phyloP scores from a whole-genome alignment of 2,113 vertebrate species.

The Oxygymnocypris stewartii region DNA sequence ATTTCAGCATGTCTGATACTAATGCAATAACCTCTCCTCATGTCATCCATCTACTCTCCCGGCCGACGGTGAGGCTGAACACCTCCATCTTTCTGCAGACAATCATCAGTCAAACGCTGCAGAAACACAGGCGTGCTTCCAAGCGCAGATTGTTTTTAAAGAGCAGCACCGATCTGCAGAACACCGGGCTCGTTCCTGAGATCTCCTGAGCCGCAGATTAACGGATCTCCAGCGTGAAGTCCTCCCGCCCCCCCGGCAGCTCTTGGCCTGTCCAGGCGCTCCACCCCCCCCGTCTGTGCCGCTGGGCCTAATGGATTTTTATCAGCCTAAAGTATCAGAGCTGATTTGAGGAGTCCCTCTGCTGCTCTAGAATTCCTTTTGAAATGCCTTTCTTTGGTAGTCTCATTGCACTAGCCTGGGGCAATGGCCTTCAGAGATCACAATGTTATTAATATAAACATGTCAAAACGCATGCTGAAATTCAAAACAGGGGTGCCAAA shows the following conservation, averaged over 20 bases:
- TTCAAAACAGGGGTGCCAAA: constrained; percentile 80
- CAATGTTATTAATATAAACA: constrained; percentile 84
- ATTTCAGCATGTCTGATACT: constrained; percentile 67
- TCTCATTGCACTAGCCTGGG: constrained; percentile 79
- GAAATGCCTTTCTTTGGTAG: constrained; percentile 80
- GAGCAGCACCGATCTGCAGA: background rate
- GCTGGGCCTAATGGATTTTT: constrained; percentile 79
- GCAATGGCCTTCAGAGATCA: constrained; percentile 82
- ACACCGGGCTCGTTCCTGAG: background rate
- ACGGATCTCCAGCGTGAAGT: background rate
- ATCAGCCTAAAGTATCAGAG: constrained; percentile 76
- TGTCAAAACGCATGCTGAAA: constrained; percentile 80
- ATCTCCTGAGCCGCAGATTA: background rate
- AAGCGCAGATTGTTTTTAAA: background rate
- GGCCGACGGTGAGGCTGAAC: background rate
- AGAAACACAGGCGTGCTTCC: background rate
- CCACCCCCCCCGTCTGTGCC: background rate
- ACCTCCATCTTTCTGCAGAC: background rate
- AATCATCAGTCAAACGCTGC: background rate
- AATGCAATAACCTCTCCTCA: constrained; percentile 63
- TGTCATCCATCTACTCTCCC: constrained; percentile 34
- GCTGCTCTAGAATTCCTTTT: constrained; percentile 83
- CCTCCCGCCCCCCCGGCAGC: background rate
- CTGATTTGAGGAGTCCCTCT: constrained; percentile 79
- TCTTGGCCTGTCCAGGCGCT: constrained; percentile 25